Evolutionary conservation across 2,113 vertebrate species (phyloP).

Genomic region (Drymodes brunneopygia): DNA sequence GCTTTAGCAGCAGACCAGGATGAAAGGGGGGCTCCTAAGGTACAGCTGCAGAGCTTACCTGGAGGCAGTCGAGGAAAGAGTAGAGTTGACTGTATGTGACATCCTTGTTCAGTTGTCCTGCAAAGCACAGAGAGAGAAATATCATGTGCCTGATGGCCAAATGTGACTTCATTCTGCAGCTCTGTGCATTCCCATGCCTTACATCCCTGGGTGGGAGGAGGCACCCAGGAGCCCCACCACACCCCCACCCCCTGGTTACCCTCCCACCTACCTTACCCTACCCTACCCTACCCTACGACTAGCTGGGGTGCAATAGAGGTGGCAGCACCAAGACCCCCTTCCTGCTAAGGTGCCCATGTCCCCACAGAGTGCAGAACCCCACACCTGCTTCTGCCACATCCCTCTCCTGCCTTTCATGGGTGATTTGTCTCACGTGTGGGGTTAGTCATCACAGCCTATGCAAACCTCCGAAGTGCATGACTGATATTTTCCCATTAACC

Average conservation of each 20-base stretch:
- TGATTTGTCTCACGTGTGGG: background rate
- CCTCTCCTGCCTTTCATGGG: background rate
- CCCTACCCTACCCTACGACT: no score
- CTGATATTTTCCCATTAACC: background rate
- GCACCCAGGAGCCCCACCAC: background rate
- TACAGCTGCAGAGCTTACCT: constrained; percentile 52
- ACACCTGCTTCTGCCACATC: background rate
- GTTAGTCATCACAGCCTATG: background rate
- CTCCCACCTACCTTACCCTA: no score
- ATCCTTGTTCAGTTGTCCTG: constrained; percentile 76
- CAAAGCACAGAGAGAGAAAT: background rate
- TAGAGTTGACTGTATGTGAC: constrained; percentile 72
- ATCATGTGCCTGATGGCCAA: background rate
- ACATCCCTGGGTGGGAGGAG: background rate
- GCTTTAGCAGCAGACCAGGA: background rate
- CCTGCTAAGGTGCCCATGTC: background rate
- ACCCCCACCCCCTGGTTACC: background rate
- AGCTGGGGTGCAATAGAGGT: background rate
- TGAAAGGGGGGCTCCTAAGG: background rate
- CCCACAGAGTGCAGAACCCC: background rate
- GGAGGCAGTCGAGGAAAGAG: constrained; percentile 73
- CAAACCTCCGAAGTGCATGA: background rate
- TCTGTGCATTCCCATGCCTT: background rate
- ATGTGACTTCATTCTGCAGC: background rate
- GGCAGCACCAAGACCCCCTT: background rate